phyloP scores from a whole-genome alignment of 2,888 invertebrate species.

The Hirtodrosophila duncani region DNA sequence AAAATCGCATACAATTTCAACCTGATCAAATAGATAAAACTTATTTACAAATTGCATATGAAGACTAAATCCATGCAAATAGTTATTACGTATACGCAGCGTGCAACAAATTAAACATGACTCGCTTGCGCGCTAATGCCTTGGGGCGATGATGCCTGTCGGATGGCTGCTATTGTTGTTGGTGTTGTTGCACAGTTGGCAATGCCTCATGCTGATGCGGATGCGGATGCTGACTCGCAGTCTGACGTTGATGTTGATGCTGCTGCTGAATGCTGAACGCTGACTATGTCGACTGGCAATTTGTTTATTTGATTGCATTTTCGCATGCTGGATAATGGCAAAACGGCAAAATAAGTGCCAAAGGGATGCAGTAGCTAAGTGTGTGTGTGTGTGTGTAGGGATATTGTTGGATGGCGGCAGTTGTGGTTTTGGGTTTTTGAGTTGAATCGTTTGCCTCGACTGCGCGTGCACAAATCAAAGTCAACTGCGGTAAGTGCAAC shows the following conservation, averaged over 20 bases:
- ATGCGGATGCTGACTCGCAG: slow-evolving; percentile 11
- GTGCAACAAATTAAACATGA: slow-evolving; percentile 46
- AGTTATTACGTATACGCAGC: slow-evolving; percentile 45
- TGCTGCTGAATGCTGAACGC: slow-evolving; percentile 5
- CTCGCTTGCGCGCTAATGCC: slow-evolving; percentile 34
- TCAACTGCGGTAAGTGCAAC: slow-evolving; percentile 55
- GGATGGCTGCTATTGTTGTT: slow-evolving; percentile 1
- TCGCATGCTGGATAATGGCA: slow-evolving; percentile 10
- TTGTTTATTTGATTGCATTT: slow-evolving; percentile 59
- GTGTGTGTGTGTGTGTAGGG: background rate
- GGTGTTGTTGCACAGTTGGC: background rate
- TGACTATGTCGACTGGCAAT: slow-evolving; percentile 50
- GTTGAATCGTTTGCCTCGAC: slow-evolving; percentile 29
- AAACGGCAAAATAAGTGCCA: background rate
- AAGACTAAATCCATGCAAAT: no score
- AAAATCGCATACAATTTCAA: background rate
- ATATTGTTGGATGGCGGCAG: background rate
- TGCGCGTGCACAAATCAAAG: slow-evolving; percentile 50
- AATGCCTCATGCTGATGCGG: slow-evolving; percentile 1
- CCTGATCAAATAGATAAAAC: slow-evolving; percentile 4
- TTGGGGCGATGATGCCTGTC: slow-evolving; percentile 14
- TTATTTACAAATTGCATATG: no score
- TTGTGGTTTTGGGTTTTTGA: background rate
- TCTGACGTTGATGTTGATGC: slow-evolving; percentile 1
- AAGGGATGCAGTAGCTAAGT: background rate